Base-by-base conservation (phyloP, 2,113 vertebrate species). In the Dipodomys spectabilis region DNA sequence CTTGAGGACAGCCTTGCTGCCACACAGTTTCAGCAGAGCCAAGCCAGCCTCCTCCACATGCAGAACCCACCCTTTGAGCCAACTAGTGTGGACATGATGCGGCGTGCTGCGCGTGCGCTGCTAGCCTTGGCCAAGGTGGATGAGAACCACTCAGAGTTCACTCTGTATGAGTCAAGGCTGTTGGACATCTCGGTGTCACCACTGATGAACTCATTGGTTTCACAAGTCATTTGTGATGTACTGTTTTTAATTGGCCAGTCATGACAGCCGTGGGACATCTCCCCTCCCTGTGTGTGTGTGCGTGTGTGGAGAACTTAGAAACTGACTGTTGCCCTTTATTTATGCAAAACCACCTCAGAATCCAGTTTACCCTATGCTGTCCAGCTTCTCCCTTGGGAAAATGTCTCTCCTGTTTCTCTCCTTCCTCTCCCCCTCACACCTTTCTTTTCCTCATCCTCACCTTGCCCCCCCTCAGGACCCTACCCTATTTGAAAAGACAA, bases 231-330 rank as follows among this genome's bases (percentile, higher is more conserved):
- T 98, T 99, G 99, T 98, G 99, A 99, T 95, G 99, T 99, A 99
- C 99, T 99, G 97, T 99, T 99, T 99, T 98, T 99, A 98, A 99
- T 99, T 97, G 99, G 99, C 99, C 99, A 99, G 99, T 99, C 99
- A 99, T 99, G 99, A 99, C 99, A 99, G 99, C 99, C 98, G 99
- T 99, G 99, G 99, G 99, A 99, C 98, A 98, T 97, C 98, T 97
- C 97, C 96, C 97, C 97, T 88, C 73, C 98, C 97, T 49, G 98
- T 98, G 98, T 98, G 98, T 98, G 98, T 98, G 99, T 98, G 98
- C 98, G 98, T 99, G 98, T 98, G 98, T 99, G 98, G 98, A 98
- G 98, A 99, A 99, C 98, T 98, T 98, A 99, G 98, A 99, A 98
- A 99, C 98, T 99, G 98, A 99, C 99, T 99, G 98, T 98, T 98